Percentiles rank a stretch among this genome's conserved stretches.
These are phyloP conservation scores for Alviniconcha marisindica DNA, from an alignment of 1,140 invertebrate species.

Conservation along the genomic window DNA sequence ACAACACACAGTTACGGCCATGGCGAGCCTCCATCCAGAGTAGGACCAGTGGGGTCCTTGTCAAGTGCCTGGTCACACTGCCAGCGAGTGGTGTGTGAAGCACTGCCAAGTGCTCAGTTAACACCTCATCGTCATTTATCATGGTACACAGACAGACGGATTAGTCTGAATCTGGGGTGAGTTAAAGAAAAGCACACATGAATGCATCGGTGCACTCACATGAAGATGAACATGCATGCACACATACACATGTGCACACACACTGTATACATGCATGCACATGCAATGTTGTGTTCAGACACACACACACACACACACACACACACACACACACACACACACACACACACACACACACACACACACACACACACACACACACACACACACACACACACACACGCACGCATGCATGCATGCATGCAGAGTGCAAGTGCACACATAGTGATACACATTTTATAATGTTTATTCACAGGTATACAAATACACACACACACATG, in stretches of 20 bases:
- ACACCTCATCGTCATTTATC: not conserved
- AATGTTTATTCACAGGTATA: too few species aligned
- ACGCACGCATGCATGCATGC: not conserved
- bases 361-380: constrained; percentile 8
- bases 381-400: not conserved
- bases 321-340: not conserved
- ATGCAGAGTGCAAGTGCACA: too few species aligned
- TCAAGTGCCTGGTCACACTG: too few species aligned
- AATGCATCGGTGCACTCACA: too few species aligned
- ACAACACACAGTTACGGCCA: too few species aligned
- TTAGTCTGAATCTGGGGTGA: constrained; percentile 18
- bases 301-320: not conserved
- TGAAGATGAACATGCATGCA: not conserved
- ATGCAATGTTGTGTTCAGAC: not conserved
- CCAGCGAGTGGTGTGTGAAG: too few species aligned
- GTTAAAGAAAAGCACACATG: not conserved
- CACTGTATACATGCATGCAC: not conserved
- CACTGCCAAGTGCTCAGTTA: too few species aligned
- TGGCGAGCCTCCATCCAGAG: too few species aligned
- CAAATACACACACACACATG: too few species aligned
- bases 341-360: constrained; percentile 14
- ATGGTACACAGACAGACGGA: constrained; percentile 23
- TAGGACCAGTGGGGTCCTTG: too few species aligned
- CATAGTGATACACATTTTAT: too few species aligned
- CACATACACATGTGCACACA: not conserved